Conservation (phyloP, 2,888 invertebrate species). For the Heliothis peltigera region DNA sequence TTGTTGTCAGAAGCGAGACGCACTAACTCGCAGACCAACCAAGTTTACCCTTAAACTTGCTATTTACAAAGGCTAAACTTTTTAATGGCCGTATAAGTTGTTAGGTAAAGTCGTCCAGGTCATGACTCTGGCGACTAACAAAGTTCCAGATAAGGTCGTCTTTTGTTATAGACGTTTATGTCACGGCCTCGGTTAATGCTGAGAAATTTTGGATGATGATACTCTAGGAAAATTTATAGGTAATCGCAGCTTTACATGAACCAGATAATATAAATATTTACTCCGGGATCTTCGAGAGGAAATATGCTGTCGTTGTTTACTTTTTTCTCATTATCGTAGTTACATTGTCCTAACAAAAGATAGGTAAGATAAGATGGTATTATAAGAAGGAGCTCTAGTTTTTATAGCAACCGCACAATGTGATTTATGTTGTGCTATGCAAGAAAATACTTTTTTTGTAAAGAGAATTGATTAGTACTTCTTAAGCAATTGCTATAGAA, state of each 20-base stretch:
- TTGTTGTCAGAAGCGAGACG: slow-evolving; percentile 38
- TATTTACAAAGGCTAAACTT: slow-evolving; percentile 66
- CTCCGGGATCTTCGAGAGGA: slow-evolving; percentile 3
- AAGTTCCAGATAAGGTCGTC: slow-evolving; percentile 39
- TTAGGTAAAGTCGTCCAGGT: slow-evolving; percentile 45
- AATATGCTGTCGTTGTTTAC: slow-evolving; percentile 10
- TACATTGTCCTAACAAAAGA: slow-evolving; percentile 7
- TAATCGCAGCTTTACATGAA: background rate
- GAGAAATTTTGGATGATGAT: slow-evolving; percentile 4
- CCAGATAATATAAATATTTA: slow-evolving; percentile 1
- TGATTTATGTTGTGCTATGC: slow-evolving; percentile 21
- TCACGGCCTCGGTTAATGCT: slow-evolving; percentile 19
- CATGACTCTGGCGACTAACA: slow-evolving; percentile 27
- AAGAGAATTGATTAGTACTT: background rate
- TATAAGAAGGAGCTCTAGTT: slow-evolving; percentile 12
- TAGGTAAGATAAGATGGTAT: background rate
- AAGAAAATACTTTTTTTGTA: slow-evolving; percentile 18
- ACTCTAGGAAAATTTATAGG: background rate
- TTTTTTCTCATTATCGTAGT: slow-evolving; percentile 18
- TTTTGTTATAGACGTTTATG: slow-evolving; percentile 35
- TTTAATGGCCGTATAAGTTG: slow-evolving; percentile 63
- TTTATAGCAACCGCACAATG: slow-evolving; percentile 7
- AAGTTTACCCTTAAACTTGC: slow-evolving; percentile 59
- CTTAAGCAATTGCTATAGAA: slow-evolving; percentile 18
- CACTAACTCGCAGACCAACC: slow-evolving; percentile 38